These are phyloP conservation scores for Excalfactoria chinensis DNA, from an alignment of 2,113 vertebrate genomes.

Conservation along the genomic window DNA sequence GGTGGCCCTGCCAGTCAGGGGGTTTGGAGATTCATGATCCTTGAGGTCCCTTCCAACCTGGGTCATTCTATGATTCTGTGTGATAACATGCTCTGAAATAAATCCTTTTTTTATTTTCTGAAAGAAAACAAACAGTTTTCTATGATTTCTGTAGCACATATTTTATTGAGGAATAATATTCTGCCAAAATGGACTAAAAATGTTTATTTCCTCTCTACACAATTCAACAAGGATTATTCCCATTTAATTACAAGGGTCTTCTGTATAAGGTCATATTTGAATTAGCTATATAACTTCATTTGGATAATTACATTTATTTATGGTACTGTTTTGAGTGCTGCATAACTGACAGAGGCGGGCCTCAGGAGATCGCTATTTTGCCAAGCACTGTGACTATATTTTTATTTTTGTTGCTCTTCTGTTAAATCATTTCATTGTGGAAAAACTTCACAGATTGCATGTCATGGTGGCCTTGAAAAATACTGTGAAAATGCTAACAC, in stretches of 20 bases:
- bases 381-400: not conserved
- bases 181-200: not conserved
- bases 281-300: not conserved
- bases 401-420: not conserved
- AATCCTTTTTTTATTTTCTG: not conserved
- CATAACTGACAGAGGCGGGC: not conserved
- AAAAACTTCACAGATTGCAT: not conserved
- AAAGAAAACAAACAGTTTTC: not conserved
- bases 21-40: too few species aligned
- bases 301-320: conserved; percentile 47
- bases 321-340: not conserved
- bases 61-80: too few species aligned
- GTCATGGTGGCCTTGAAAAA: not conserved
- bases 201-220: not conserved
- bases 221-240: not conserved
- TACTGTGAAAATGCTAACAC: not conserved
- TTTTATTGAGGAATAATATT: not conserved
- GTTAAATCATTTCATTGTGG: not conserved
- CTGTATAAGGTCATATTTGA: not conserved
- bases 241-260: not conserved
- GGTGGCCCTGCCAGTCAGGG: too few species aligned
- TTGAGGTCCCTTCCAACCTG: too few species aligned
- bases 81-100: not conserved
- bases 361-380: not conserved
- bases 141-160: not conserved